A percentile compares a stretch with the other conserved stretches of the same genome.
Conservation (phyloP, 2,113 vertebrate species). For the Piaya cayana region DNA sequence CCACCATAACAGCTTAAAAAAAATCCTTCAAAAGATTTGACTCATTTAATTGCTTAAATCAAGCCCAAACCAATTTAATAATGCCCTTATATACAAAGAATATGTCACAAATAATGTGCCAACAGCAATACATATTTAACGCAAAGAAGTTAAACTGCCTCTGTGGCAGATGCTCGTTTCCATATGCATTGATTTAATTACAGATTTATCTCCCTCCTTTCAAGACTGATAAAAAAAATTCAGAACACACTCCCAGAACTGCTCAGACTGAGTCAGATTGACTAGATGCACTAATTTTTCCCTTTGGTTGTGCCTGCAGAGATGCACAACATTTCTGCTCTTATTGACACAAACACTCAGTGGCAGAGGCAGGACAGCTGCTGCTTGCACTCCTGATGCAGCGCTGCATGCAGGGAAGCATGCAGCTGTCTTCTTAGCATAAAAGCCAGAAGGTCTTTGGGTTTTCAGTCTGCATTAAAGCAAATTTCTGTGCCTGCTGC, state of each 20-base stretch:
- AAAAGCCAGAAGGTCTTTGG: background rate
- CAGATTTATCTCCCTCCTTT: conserved; percentile 10
- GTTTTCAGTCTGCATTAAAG: background rate
- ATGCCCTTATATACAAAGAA: background rate
- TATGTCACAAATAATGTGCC: background rate
- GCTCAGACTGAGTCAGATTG: background rate
- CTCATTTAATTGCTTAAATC: background rate
- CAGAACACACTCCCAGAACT: background rate
- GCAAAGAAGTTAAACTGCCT: background rate
- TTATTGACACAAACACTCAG: background rate
- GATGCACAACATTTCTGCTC: background rate
- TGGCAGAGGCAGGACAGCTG: background rate
- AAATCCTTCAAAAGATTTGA: background rate
- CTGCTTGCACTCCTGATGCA: background rate
- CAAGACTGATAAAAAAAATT: background rate
- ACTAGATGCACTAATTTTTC: background rate
- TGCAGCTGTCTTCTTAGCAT: background rate
- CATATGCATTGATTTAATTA: conserved; percentile 24
- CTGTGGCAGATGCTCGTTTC: conserved; percentile 34
- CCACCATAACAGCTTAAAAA: background rate
- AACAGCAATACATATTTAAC: background rate
- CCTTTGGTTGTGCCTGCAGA: background rate
- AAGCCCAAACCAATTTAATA: conserved; percentile 3
- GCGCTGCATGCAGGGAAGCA: accelerated
- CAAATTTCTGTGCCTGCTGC: background rate